Evolutionary conservation across 2,797 vertebrate species (phyloP).

Genomic region (Sebastes steindachneri): DNA sequence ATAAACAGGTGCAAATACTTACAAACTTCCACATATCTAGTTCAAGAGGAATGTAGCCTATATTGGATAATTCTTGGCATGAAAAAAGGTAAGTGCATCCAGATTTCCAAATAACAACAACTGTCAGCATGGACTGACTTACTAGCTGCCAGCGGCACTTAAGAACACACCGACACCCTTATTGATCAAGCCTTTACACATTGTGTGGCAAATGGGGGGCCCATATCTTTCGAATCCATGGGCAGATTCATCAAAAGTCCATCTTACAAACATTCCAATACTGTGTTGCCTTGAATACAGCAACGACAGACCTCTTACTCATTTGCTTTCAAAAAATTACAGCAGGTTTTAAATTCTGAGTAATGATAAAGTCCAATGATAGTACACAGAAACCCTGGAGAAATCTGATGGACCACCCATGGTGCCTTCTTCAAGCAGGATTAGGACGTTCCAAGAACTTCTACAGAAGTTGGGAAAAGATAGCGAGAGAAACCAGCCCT

Average conservation of each 20-base stretch:
- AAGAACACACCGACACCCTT: slow-evolving; percentile 4
- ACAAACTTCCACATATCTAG: slow-evolving; percentile 17
- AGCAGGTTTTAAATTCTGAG: background rate
- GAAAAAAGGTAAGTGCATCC: slow-evolving; percentile 51
- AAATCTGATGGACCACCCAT: slow-evolving; percentile 60
- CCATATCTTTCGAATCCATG: slow-evolving; percentile 5
- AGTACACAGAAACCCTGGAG: background rate
- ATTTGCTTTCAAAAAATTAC: background rate
- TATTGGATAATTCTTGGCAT: slow-evolving; percentile 38
- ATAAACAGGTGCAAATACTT: slow-evolving; percentile 31
- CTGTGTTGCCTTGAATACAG: background rate
- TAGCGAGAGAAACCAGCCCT: slow-evolving; percentile 45
- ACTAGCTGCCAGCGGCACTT: slow-evolving; percentile 16
- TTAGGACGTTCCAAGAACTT: slow-evolving; percentile 30
- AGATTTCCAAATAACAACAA: slow-evolving; percentile 60
- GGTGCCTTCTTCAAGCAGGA: slow-evolving; percentile 34
- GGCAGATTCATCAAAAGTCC: background rate
- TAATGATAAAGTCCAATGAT: slow-evolving; percentile 9
- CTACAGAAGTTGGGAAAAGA: slow-evolving; percentile 40
- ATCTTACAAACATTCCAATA: background rate
- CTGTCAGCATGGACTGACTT: slow-evolving; percentile 24
- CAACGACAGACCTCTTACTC: background rate
- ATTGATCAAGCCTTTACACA: slow-evolving; percentile 30
- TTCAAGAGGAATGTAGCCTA: slow-evolving; percentile 35
- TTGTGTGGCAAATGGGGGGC: background rate